These are phyloP conservation scores for Leptodirus hochenwartii DNA, from an alignment of 2,888 invertebrate species.

Conservation along the genomic window DNA sequence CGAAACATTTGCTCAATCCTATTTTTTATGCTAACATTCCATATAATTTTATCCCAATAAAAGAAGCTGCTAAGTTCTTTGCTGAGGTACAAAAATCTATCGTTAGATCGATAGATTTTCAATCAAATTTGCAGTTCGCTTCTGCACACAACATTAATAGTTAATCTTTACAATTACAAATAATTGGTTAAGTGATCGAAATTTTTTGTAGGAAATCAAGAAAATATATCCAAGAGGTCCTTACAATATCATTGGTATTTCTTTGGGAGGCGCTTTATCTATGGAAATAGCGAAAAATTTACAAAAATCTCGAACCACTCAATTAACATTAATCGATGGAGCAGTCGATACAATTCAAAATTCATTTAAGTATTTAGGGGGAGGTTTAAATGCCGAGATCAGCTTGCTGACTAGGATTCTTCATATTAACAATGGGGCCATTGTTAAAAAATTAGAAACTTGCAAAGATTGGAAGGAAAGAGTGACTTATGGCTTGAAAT, in stretches of 20 bases:
- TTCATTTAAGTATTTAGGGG: slow-evolving; percentile 30
- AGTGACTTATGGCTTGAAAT: slow-evolving; percentile 16
- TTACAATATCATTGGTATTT: slow-evolving; percentile 72
- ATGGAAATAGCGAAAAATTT: slow-evolving; percentile 62
- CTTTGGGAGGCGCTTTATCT: slow-evolving; percentile 67
- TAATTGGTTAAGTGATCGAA: slow-evolving; percentile 1
- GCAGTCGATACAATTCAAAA: slow-evolving; percentile 50
- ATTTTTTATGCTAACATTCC: slow-evolving; percentile 24
- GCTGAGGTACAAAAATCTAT: slow-evolving; percentile 16
- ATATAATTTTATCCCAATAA: slow-evolving; percentile 15
- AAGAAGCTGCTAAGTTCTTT: slow-evolving; percentile 19
- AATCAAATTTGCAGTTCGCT: no score
- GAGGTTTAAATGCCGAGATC: slow-evolving; percentile 27
- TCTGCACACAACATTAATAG: not conserved
- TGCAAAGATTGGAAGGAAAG: slow-evolving; percentile 17
- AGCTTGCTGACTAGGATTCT: slow-evolving; percentile 36
- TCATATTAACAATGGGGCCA: slow-evolving; percentile 24
- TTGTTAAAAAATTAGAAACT: not conserved
- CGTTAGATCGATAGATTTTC: not conserved
- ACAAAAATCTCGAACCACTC: slow-evolving; percentile 39
- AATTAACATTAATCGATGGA: slow-evolving; percentile 65
- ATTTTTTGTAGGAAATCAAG: slow-evolving; percentile 35
- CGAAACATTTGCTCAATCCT: slow-evolving; percentile 22
- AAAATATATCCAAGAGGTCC: slow-evolving; percentile 38
- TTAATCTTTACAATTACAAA: not conserved